Percentiles rank a stretch among this genome's conserved stretches.
Conservation (phyloP, 2,113 vertebrate genomes). For the Phalacrocorax pelagicus region DNA sequence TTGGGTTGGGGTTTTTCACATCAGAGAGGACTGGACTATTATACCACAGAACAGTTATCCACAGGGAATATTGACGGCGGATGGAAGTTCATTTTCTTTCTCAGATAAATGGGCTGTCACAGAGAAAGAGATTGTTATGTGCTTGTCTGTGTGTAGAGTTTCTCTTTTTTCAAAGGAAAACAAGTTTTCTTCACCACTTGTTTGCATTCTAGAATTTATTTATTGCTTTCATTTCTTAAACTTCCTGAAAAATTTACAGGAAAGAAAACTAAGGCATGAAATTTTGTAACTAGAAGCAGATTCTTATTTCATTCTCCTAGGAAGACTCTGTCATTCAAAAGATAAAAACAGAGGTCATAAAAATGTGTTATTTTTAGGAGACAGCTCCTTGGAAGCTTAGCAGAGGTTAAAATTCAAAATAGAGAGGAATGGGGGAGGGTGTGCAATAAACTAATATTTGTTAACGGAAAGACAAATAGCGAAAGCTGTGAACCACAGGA, state of each 20-base stretch:
- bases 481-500: not conserved
- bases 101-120: not conserved
- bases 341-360: not conserved
- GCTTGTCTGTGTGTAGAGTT: not conserved
- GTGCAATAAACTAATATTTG: not conserved
- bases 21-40: not conserved
- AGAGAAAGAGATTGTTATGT: not conserved
- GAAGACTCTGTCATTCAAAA: not conserved
- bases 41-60: not conserved
- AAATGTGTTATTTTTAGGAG: conserved; percentile 7
- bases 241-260: not conserved
- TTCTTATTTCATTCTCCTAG: not conserved
- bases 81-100: not conserved
- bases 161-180: not conserved
- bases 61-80: not conserved
- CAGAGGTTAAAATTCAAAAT: not conserved
- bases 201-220: not conserved
- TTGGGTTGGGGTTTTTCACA: not conserved
- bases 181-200: not conserved
- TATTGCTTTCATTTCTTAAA: not conserved
- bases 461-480: not conserved
- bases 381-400: not conserved
- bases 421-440: not conserved
- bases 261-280: not conserved
- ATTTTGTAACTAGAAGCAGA: not conserved